phyloP scores from a whole-genome alignment of 2,888 invertebrate species.

The Epistrophe eligans region DNA sequence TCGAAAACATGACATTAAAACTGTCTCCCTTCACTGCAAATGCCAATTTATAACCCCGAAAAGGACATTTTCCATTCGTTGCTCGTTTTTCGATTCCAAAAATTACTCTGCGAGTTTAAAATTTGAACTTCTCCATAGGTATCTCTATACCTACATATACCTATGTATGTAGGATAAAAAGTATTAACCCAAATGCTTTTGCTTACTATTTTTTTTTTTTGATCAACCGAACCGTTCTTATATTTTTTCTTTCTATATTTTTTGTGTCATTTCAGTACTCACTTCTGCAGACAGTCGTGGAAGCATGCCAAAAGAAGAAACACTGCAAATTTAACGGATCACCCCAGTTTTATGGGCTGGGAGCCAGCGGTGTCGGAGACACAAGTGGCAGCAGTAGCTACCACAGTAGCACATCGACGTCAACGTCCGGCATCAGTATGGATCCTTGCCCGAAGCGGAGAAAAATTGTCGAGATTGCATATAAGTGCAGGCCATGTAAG shows the following conservation, averaged over 20 bases:
- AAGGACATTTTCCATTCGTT: slow-evolving; percentile 54
- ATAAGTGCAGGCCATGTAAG: slow-evolving; percentile 99
- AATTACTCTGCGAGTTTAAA: slow-evolving; percentile 55
- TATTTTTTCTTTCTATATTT: slow-evolving; percentile 8
- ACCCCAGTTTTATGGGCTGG: slow-evolving; percentile 93
- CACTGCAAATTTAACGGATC: slow-evolving; percentile 96
- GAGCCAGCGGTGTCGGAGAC: slow-evolving; percentile 82
- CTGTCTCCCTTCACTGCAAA: slow-evolving; percentile 53
- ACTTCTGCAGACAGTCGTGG: slow-evolving; percentile 96
- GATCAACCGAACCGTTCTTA: slow-evolving; percentile 8
- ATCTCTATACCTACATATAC: background rate
- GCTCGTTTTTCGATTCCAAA: slow-evolving; percentile 15
- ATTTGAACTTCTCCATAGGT: slow-evolving; percentile 40
- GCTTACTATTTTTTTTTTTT: slow-evolving; percentile 44
- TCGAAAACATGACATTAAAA: slow-evolving; percentile 70
- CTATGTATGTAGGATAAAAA: slow-evolving; percentile 26
- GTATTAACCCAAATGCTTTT: slow-evolving; percentile 73
- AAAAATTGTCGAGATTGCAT: slow-evolving; percentile 97
- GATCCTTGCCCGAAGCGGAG: slow-evolving; percentile 95
- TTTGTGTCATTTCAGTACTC: slow-evolving; percentile 87
- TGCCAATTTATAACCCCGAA: slow-evolving; percentile 63
- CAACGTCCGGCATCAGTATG: slow-evolving; percentile 80
- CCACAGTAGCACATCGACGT: slow-evolving; percentile 82
- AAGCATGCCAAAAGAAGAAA: slow-evolving; percentile 96
- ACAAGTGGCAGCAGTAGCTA: slow-evolving; percentile 81